These are phyloP conservation scores for Dendrolimus pini DNA, from an alignment of 2,888 invertebrate genomes.

Conservation along the genomic window DNA sequence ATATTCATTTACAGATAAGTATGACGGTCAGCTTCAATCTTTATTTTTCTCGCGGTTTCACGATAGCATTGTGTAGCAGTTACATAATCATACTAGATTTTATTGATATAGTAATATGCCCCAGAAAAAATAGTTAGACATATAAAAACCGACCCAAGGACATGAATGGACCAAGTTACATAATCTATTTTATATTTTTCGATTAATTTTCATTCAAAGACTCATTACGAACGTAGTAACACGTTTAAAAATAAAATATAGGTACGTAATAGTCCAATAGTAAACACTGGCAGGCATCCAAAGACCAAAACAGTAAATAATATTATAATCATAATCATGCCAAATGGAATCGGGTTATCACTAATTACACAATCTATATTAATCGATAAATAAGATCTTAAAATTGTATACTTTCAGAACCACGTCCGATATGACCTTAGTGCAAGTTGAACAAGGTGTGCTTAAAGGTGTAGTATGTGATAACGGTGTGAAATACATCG, in stretches of 20 bases:
- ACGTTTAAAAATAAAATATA: not conserved
- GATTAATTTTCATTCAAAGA: no score
- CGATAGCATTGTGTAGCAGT: no score
- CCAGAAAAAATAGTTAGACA: no score
- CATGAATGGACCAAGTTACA: no score
- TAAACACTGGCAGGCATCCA: conserved; percentile 16
- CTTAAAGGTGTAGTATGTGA: conserved; percentile 46
- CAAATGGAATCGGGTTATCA: not conserved
- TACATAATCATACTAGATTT: no score
- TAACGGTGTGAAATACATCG: conserved; percentile 39
- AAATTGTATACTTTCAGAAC: conserved; percentile 21
- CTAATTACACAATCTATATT: not conserved
- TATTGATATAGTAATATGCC: no score
- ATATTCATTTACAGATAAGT: no score
- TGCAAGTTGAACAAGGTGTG: conserved; percentile 45
- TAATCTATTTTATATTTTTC: no score
- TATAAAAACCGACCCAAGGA: no score
- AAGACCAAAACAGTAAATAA: conserved; percentile 8
- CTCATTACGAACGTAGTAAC: no score
- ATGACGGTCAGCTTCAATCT: no score
- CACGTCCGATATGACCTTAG: conserved; percentile 35
- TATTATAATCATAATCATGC: conserved; percentile 1
- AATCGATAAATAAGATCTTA: conserved; percentile 1
- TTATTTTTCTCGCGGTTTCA: no score
- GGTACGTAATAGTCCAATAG: not conserved